Evolutionary conservation across 2,113 vertebrate genomes (phyloP).

Genomic region (Steatornis caripensis): DNA sequence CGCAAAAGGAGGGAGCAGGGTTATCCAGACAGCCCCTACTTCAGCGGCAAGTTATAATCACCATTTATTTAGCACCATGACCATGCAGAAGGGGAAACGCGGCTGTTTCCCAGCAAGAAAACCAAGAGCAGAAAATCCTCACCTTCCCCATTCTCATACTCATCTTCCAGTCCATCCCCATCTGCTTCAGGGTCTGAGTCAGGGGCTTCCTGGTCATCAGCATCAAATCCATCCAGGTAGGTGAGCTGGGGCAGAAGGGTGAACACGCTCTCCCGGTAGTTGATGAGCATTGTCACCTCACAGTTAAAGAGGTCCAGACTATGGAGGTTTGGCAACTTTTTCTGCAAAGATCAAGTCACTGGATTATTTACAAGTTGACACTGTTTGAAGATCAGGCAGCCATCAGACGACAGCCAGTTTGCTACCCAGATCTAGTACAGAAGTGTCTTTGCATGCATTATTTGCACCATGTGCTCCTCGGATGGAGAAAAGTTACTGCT

Average conservation of each 20-base stretch:
- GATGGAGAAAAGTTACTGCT: neutral
- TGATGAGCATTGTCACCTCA: conserved; percentile 80
- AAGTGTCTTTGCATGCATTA: neutral
- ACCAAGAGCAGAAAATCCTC: neutral
- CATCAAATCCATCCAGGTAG: conserved; percentile 79
- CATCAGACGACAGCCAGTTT: neutral
- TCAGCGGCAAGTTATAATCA: neutral
- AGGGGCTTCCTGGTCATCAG: conserved; percentile 78
- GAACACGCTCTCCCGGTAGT: conserved; percentile 79
- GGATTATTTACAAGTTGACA: neutral
- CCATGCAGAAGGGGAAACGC: neutral
- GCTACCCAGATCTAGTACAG: neutral
- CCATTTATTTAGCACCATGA: neutral
- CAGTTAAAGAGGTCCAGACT: conserved; percentile 82
- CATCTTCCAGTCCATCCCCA: conserved; percentile 66
- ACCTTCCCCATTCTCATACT: conserved; percentile 70
- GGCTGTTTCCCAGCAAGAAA: neutral
- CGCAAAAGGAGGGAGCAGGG: accelerated
- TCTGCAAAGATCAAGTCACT: conserved; percentile 40
- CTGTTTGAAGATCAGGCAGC: neutral
- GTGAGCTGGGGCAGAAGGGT: conserved; percentile 78
- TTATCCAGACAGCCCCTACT: neutral
- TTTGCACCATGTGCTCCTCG: neutral
- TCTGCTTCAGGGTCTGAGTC: conserved; percentile 72
- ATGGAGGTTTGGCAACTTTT: conserved; percentile 76